A percentile compares a stretch with the other conserved stretches of the same genome.
phyloP scores from a whole-genome alignment of 2,113 vertebrate species.

The Albula goreensis region DNA sequence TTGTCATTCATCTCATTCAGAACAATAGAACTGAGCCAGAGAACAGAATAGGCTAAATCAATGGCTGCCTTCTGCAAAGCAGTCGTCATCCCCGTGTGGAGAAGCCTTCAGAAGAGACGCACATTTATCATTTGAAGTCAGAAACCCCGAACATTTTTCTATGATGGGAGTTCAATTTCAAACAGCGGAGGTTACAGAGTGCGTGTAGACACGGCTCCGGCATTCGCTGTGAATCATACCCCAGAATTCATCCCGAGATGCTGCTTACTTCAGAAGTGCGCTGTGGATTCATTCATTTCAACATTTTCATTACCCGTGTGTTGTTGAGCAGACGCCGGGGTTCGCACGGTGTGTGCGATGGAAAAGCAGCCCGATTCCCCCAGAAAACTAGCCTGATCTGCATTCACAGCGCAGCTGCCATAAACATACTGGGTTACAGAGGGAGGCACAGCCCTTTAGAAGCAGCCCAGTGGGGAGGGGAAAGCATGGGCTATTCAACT shows the following conservation, averaged over 20 bases:
- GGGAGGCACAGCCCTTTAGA: no score
- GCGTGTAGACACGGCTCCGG: background rate
- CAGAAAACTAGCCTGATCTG: no score
- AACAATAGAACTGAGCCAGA: background rate
- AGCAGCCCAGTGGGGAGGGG: no score
- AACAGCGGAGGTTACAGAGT: background rate
- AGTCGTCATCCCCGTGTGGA: no score
- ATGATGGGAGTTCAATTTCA: background rate
- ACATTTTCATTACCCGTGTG: background rate
- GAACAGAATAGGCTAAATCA: background rate
- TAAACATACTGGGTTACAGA: no score
- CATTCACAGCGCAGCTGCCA: no score
- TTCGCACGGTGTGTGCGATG: background rate
- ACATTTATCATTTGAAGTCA: no score
- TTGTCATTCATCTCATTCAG: background rate
- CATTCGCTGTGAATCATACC: background rate
- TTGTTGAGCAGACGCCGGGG: background rate
- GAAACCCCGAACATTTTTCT: no score
- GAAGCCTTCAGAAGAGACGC: no score
- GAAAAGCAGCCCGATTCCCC: no score
- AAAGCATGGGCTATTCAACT: no score
- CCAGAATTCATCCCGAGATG: no score
- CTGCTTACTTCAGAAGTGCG: background rate
- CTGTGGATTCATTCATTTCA: background rate
- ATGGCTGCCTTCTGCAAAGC: background rate